phyloP scores from a whole-genome alignment of 2,888 invertebrate species.

The Lasioglossum villosulum region DNA sequence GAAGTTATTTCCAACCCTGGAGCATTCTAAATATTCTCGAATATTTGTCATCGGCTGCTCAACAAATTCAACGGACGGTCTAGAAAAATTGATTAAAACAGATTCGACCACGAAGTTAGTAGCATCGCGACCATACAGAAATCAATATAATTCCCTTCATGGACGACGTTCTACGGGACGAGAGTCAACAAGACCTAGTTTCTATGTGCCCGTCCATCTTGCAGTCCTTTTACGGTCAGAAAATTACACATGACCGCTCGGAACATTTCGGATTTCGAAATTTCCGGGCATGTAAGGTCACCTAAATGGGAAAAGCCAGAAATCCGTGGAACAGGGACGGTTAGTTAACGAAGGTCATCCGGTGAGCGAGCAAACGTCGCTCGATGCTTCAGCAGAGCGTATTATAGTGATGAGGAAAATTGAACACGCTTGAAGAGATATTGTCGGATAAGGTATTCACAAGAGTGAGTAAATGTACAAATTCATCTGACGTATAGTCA shows the following conservation, averaged over 20 bases:
- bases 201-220: neutral
- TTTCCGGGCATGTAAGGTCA: neutral
- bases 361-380: conserved; percentile 45
- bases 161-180: neutral
- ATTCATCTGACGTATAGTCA: no score
- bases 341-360: conserved; percentile 30
- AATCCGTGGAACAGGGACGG: neutral
- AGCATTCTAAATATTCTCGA: neutral
- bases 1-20: no score
- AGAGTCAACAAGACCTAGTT: neutral
- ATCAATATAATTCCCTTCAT: neutral
- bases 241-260: neutral
- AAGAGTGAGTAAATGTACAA: no score
- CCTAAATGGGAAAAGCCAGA: neutral
- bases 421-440: no score
- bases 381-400: conserved; percentile 35
- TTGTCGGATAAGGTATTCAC: no score
- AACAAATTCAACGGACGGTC: neutral
- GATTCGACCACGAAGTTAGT: neutral
- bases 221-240: neutral
- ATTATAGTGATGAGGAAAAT: neutral
- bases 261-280: neutral
- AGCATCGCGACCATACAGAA: neutral
- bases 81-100: neutral
- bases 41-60: neutral